phyloP scores from a whole-genome alignment of 2,888 invertebrate genomes.

The Nephrocerus scutellatus region DNA sequence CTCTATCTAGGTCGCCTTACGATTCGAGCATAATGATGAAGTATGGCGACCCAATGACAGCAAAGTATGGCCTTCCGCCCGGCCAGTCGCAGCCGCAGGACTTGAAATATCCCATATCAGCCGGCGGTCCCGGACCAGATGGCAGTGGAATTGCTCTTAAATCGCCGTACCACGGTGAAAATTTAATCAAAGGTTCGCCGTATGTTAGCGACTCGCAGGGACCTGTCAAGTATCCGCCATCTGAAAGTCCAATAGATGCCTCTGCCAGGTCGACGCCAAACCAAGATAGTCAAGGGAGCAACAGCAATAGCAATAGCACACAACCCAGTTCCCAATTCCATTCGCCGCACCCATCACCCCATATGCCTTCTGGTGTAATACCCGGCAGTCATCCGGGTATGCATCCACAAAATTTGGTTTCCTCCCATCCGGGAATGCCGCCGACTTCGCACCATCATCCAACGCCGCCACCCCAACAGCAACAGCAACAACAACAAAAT shows the following conservation, averaged over 20 bases:
- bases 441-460: constrained; percentile 27
- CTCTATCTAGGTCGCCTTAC: constrained; percentile 42
- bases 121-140: constrained; percentile 25
- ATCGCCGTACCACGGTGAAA: constrained; percentile 42
- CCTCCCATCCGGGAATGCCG: constrained; percentile 37
- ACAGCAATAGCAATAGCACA: constrained; percentile 40
- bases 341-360: constrained; percentile 46
- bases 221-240: constrained; percentile 34
- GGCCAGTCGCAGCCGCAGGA: constrained; percentile 39
- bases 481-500: constrained; percentile 16
- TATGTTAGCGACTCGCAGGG: constrained; percentile 36
- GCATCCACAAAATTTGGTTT: constrained; percentile 46
- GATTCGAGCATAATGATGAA: constrained; percentile 46
- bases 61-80: constrained; percentile 40
- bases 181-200: constrained; percentile 44
- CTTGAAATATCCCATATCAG: constrained; percentile 44
- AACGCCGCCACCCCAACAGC: constrained; percentile 28
- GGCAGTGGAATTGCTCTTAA: constrained; percentile 28
- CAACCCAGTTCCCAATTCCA: constrained; percentile 43
- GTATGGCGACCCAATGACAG: constrained; percentile 44
- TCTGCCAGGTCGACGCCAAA: constrained; percentile 46
- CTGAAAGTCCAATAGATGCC: constrained; percentile 47
- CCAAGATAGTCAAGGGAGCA: constrained; percentile 48
- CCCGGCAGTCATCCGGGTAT: constrained; percentile 41
- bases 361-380: constrained; percentile 42